A percentile compares a stretch with the other conserved stretches of the same genome.
phyloP scores from a whole-genome alignment of 2,797 vertebrate species.

The Sebastes variabilis region DNA sequence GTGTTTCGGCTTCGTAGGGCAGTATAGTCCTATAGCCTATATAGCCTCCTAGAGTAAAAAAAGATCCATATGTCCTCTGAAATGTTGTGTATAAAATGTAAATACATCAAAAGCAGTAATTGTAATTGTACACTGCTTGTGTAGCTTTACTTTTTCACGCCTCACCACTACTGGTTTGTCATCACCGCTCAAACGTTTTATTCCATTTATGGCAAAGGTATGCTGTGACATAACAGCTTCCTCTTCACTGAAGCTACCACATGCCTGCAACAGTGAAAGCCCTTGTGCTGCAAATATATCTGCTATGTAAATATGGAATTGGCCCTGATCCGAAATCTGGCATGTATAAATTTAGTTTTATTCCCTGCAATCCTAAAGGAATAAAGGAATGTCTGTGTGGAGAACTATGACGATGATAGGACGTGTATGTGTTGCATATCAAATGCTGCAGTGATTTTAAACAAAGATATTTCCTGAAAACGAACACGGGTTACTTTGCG shows the following conservation, averaged over 20 bases:
- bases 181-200: neutral
- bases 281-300: slow-evolving; percentile 10
- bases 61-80: neutral
- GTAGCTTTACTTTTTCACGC: neutral
- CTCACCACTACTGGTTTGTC: neutral
- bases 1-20: neutral
- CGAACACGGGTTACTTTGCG: neutral
- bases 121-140: neutral
- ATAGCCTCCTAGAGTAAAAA: neutral
- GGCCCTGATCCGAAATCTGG: neutral
- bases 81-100: neutral
- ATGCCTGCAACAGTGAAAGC: slow-evolving; percentile 16
- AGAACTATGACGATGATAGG: neutral
- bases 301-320: slow-evolving; percentile 21
- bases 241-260: slow-evolving; percentile 37
- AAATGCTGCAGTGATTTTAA: neutral
- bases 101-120: neutral
- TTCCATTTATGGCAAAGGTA: slow-evolving; percentile 54
- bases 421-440: neutral
- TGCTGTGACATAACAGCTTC: slow-evolving; percentile 35
- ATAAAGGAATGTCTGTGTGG: neutral
- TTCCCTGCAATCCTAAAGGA: neutral
- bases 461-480: neutral
- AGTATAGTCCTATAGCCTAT: neutral
- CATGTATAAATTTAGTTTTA: slow-evolving; percentile 2